Percentiles rank a stretch among this genome's conserved stretches.
Evolutionary conservation across 2,797 vertebrate genomes (phyloP).

Genomic region (Spea hammondii): DNA sequence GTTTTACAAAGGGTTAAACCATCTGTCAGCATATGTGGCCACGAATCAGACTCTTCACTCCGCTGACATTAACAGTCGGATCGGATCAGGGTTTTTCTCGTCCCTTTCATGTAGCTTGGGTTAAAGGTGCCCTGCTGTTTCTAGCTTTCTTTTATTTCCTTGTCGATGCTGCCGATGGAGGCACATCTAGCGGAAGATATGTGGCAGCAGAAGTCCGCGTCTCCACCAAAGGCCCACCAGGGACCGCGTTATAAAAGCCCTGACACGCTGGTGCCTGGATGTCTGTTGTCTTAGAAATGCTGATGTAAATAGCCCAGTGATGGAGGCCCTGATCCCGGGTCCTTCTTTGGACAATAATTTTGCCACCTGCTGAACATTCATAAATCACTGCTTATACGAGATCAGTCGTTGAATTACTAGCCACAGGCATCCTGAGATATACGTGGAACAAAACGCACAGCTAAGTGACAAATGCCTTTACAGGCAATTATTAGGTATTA

Average conservation of each 20-base stretch:
- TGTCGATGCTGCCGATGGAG: background rate
- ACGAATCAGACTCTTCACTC: background rate
- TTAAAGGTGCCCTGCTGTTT: constrained; percentile 4
- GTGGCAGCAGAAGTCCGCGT: background rate
- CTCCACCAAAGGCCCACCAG: constrained; percentile 13
- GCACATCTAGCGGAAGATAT: background rate
- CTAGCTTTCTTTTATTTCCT: background rate
- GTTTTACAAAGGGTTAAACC: constrained; percentile 7
- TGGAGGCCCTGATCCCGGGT: constrained; percentile 6
- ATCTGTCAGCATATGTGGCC: rapidly evolving
- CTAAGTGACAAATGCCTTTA: background rate
- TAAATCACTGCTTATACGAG: constrained; percentile 3
- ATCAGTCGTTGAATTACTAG: constrained; percentile 6
- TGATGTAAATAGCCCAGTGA: constrained; percentile 6
- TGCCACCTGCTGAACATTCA: constrained; percentile 23
- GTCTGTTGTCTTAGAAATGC: constrained; percentile 10
- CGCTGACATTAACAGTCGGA: constrained; percentile 17
- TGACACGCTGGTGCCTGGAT: constrained; percentile 1
- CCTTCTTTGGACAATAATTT: constrained; percentile 7
- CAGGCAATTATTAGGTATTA: too few species aligned
- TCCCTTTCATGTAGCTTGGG: background rate
- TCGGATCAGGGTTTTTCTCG: background rate
- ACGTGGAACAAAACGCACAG: background rate
- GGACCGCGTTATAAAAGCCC: background rate
- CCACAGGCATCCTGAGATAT: background rate